These are phyloP conservation scores for Troilus luridus DNA, from an alignment of 2,888 invertebrate species.

Conservation along the genomic window DNA sequence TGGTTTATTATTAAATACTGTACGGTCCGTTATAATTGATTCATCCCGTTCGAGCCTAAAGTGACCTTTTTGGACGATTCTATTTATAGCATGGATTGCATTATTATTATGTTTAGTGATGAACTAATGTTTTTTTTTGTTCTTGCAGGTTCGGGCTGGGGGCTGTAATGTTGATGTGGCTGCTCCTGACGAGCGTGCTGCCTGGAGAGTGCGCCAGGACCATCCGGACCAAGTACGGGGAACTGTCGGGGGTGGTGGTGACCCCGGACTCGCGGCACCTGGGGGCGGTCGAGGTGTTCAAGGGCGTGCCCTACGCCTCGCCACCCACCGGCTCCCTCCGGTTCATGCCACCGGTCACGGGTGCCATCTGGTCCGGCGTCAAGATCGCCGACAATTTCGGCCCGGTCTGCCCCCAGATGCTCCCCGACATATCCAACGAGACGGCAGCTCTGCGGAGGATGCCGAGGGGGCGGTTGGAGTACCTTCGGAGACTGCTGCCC, in stretches of 20 bases:
- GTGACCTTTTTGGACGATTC: too few relatives aligned
- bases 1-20: too few relatives aligned
- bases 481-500: slow-evolving; percentile 88
- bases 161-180: slow-evolving; percentile 64
- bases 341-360: slow-evolving; percentile 97
- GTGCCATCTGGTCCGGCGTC: slow-evolving; percentile 92
- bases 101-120: not conserved
- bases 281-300: slow-evolving; percentile 92
- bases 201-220: slow-evolving; percentile 78
- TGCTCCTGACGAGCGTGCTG: slow-evolving; percentile 40
- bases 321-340: slow-evolving; percentile 90
- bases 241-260: slow-evolving; percentile 87
- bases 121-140: not conserved
- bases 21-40: too few relatives aligned
- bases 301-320: slow-evolving; percentile 95
- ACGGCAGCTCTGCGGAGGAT: slow-evolving; percentile 86
- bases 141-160: slow-evolving; percentile 59
- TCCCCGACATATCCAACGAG: slow-evolving; percentile 87
- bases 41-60: too few relatives aligned
- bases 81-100: too few relatives aligned
- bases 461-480: slow-evolving; percentile 90
- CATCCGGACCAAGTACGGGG: slow-evolving; percentile 90
- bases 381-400: slow-evolving; percentile 89
- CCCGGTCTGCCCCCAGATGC: slow-evolving; percentile 93
- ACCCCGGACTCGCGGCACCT: slow-evolving; percentile 85